Evolutionary conservation across 2,113 vertebrate genomes (phyloP).

Genomic region (Cygnus atratus): DNA sequence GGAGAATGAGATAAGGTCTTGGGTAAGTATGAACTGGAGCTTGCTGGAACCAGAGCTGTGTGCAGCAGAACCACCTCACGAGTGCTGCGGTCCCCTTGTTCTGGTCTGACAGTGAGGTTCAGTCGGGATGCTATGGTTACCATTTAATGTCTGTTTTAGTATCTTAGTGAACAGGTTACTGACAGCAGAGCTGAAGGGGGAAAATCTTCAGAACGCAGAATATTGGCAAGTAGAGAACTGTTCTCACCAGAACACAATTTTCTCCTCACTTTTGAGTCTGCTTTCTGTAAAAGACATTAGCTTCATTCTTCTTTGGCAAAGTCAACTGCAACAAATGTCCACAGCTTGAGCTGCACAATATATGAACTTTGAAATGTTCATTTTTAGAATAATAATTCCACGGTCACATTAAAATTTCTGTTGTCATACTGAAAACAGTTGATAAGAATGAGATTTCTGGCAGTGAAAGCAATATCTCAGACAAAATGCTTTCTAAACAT

Average conservation of each 20-base stretch:
- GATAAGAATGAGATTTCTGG: not conserved
- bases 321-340: not conserved
- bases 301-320: not conserved
- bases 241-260: not conserved
- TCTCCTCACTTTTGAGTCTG: not conserved
- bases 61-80: not conserved
- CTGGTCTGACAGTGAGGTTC: not conserved
- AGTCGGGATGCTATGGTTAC: not conserved
- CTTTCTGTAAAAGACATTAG: not conserved
- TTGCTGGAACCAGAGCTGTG: not conserved
- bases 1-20: not conserved
- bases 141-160: not conserved
- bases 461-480: not conserved
- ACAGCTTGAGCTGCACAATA: not conserved
- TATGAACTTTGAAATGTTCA: not conserved
- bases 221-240: not conserved
- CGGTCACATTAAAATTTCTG: not conserved
- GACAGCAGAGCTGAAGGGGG: not conserved
- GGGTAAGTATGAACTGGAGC: not conserved
- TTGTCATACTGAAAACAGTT: not conserved
- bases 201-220: not conserved
- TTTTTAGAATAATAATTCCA: not conserved
- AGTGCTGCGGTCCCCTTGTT: not conserved
- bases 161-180: not conserved
- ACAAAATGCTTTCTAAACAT: not conserved